Evolutionary conservation across 1,140 invertebrate genomes (phyloP).

Genomic region (Oryzaephilus surinamensis): DNA sequence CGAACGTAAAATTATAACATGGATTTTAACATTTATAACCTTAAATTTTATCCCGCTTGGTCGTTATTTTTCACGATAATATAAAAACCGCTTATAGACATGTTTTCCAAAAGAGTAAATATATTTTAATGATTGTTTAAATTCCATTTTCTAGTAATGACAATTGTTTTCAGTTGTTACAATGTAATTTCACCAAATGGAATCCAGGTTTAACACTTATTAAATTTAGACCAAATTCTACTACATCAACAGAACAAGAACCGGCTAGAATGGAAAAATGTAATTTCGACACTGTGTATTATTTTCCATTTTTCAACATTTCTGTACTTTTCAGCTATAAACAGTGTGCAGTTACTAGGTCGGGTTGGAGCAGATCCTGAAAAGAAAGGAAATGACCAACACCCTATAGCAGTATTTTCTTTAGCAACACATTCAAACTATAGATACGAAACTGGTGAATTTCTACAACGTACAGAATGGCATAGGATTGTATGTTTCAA

Average conservation of each 20-base stretch:
- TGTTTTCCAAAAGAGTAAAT: too few relatives aligned
- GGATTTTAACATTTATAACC: too few relatives aligned
- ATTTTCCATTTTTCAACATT: not conserved
- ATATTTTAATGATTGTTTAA: too few relatives aligned
- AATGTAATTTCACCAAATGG: too few relatives aligned
- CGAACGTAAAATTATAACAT: too few relatives aligned
- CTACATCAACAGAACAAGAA: slow-evolving; percentile 15
- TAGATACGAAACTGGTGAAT: slow-evolving; percentile 63
- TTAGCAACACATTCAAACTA: slow-evolving; percentile 83
- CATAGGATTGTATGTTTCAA: slow-evolving; percentile 83
- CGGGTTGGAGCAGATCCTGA: slow-evolving; percentile 79
- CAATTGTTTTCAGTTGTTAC: too few relatives aligned
- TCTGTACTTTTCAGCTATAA: slow-evolving; percentile 57
- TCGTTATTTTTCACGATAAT: too few relatives aligned
- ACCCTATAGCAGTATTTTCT: slow-evolving; percentile 83
- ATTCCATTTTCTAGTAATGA: too few relatives aligned
- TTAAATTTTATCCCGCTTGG: too few relatives aligned
- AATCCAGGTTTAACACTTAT: too few relatives aligned
- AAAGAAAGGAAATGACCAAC: slow-evolving; percentile 64
- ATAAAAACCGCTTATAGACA: too few relatives aligned
- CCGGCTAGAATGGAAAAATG: slow-evolving; percentile 23
- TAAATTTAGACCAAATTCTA: slow-evolving; percentile 3
- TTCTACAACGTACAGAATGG: slow-evolving; percentile 81
- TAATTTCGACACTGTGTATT: slow-evolving; percentile 1
- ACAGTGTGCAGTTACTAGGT: slow-evolving; percentile 77